phyloP scores from a whole-genome alignment of 2,113 vertebrate genomes.

The Halcyon senegalensis region DNA sequence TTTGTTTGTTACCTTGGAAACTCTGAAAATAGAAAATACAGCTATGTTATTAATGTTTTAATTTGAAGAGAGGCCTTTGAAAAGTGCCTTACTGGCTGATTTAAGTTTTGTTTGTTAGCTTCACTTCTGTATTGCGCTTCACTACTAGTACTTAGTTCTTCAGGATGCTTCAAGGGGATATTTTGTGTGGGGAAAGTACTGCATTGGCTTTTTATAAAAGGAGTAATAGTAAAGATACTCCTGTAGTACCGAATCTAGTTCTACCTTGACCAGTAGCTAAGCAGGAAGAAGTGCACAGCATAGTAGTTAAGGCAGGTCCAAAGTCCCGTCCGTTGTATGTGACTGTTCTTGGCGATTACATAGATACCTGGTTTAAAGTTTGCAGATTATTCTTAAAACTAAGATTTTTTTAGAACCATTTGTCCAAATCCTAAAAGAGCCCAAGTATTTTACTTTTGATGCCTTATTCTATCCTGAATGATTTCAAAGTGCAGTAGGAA shows the following conservation, averaged over 20 bases:
- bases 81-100: neutral
- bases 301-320: neutral
- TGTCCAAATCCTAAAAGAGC: neutral
- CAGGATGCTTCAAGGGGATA: neutral
- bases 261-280: neutral
- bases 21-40: slow-evolving; percentile 24
- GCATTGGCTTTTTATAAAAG: neutral
- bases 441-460: neutral
- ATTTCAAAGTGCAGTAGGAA: neutral
- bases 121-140: neutral
- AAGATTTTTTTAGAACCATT: neutral
- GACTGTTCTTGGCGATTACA: neutral
- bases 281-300: neutral
- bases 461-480: neutral
- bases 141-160: neutral
- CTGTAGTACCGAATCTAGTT: neutral
- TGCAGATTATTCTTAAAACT: neutral
- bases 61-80: neutral
- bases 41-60: slow-evolving; percentile 13
- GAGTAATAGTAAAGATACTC: neutral
- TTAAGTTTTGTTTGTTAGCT: neutral
- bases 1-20: slow-evolving; percentile 55
- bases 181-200: neutral
- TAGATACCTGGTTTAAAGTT: neutral
- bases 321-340: neutral